Percentiles rank a stretch among this genome's conserved stretches.
Conservation (phyloP, 2,113 vertebrate species). For the Pardalotus punctatus region DNA sequence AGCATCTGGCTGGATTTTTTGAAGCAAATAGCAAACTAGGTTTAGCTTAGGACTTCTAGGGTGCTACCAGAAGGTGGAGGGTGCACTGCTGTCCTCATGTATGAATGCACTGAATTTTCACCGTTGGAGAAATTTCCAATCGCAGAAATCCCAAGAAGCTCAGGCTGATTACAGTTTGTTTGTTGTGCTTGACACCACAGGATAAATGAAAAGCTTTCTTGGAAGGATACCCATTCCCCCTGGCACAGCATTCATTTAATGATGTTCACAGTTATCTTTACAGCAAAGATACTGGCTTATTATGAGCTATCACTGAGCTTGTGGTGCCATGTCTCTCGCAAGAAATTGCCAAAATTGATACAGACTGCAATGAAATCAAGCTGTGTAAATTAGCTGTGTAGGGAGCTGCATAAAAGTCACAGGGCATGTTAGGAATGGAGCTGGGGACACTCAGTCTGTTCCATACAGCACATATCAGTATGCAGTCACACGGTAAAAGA, state of each 20-base stretch:
- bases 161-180: slow-evolving; percentile 26
- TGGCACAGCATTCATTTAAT: slow-evolving; percentile 23
- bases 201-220: slow-evolving; percentile 48
- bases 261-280: slow-evolving; percentile 46
- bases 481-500: neutral
- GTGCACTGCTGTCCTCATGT: neutral
- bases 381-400: neutral
- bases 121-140: neutral
- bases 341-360: slow-evolving; percentile 11
- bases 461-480: neutral
- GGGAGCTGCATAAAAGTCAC: neutral
- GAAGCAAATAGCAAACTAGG: neutral
- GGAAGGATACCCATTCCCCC: slow-evolving; percentile 26
- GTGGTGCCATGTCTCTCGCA: neutral
- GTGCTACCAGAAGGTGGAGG: neutral
- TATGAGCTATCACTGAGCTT: neutral
- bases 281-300: slow-evolving; percentile 23
- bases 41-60: neutral
- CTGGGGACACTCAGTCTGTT: neutral
- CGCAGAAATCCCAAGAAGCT: slow-evolving; percentile 29
- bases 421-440: neutral
- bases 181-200: slow-evolving; percentile 18
- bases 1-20: neutral
- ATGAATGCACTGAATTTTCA: neutral
- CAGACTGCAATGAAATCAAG: neutral